phyloP scores from a whole-genome alignment of 2,113 vertebrate species.

The Phylloscopus trochilus region DNA sequence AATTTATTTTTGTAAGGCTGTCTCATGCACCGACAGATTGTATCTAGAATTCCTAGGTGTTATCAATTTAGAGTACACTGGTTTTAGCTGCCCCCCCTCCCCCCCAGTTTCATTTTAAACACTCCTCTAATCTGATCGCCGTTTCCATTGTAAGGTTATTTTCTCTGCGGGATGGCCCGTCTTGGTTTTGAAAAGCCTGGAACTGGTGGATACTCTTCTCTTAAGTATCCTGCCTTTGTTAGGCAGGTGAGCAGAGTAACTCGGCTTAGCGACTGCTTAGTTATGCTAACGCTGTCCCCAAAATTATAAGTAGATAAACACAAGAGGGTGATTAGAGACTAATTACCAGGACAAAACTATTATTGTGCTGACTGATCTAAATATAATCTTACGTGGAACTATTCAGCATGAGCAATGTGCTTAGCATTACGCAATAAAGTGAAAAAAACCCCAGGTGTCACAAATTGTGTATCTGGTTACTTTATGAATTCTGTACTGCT shows the following conservation, averaged over 20 bases:
- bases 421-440: not conserved
- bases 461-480: not conserved
- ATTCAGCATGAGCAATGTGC: not conserved
- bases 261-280: not conserved
- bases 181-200: not conserved
- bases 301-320: not conserved
- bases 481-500: not conserved
- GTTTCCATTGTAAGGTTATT: not conserved
- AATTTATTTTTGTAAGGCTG: not conserved
- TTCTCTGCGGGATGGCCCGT: not conserved
- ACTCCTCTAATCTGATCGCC: not conserved
- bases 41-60: not conserved
- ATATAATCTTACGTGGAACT: not conserved
- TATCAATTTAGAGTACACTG: not conserved
- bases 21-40: not conserved
- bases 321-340: not conserved
- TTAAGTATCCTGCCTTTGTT: not conserved
- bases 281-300: not conserved
- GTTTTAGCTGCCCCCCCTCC: no score
- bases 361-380: not conserved
- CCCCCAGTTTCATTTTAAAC: not conserved
- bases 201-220: not conserved
- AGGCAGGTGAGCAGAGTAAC: not conserved
- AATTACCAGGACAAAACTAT: conserved; percentile 5
- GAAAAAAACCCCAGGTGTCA: not conserved